Evolutionary conservation across 2,888 invertebrate species (phyloP), one percentile per base, ranked within the genome.

Genomic region (Stictocephala bisonia): DNA sequence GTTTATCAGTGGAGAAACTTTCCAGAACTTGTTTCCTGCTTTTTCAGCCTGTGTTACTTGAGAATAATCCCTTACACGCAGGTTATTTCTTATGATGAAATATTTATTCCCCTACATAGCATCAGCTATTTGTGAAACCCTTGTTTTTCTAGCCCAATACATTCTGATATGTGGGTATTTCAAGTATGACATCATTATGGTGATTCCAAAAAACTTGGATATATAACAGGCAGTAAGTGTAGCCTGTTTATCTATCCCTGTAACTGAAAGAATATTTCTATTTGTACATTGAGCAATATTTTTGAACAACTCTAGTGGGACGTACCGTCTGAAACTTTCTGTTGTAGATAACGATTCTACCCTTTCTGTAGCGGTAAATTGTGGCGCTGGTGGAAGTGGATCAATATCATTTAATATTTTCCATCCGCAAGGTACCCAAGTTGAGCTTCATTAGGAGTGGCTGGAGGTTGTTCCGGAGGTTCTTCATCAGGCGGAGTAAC

Each of bases 1-100:
- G 15, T 44, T 29, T 18, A 68, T 20, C 3, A 68, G 9, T 3
- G 50, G 68, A 24, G 48, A 2, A 2, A 69, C 31, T 22, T 69
- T 68, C 68, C 68, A 68, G 18, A 27, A 50, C 15, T 68, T 68
- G 18, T 68, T 50, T n/a, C n/a, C n/a, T n/a, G 24, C 26, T 15
- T 11, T 15, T 29, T 68, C 50, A 41, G 18, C 41, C 3, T 41
- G 41, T 15, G n/a, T 41, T 41, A 41, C 41, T 41, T 4, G 3
- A 4, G n/a, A n/a, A n/a, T n/a, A n/a, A n/a, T n/a, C n/a, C n/a
- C n/a, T n/a, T n/a, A n/a, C n/a, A n/a, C n/a, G n/a, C 11, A 48
- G 13, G 50, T 48, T 4, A 13, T 22, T 11, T 48, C 50, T 48
- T 18, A 48, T 48, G 22, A 22, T 4, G 11, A 48, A 48, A 13